A percentile compares a stretch with the other conserved stretches of the same genome.
Conservation (phyloP, 2,113 vertebrate species). For the Numida meleagris region DNA sequence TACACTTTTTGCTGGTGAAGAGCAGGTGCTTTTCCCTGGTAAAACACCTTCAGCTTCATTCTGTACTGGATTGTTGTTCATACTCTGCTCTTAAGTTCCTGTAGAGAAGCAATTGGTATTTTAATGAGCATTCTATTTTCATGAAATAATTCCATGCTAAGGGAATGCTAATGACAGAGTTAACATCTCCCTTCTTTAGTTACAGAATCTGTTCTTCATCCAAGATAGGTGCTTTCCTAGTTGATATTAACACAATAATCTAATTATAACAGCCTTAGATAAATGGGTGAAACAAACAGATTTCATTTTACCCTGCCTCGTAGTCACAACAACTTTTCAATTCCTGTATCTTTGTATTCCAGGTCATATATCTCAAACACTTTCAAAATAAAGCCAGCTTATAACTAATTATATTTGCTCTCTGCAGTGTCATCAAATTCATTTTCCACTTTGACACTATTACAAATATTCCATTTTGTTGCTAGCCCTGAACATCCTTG, state of each 20-base stretch:
- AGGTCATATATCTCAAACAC: conserved; percentile 20
- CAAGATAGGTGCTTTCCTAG: background rate
- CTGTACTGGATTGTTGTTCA: background rate
- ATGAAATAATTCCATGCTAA: background rate
- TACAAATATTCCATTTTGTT: conserved; percentile 35
- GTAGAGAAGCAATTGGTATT: background rate
- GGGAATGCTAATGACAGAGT: background rate
- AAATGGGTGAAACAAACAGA: conserved; percentile 1
- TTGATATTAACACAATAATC: conserved; percentile 16
- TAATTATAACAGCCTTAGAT: background rate
- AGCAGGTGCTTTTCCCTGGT: background rate
- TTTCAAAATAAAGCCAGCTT: conserved; percentile 40
- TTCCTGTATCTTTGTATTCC: conserved; percentile 23
- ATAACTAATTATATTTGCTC: conserved; percentile 51
- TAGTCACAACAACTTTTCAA: background rate
- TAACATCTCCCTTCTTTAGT: background rate
- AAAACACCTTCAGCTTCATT: background rate
- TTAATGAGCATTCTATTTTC: background rate
- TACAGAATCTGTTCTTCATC: background rate
- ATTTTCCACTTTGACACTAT: conserved; percentile 45
- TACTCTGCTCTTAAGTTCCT: background rate
- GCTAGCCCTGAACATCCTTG: conserved; percentile 23
- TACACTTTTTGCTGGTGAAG: background rate
- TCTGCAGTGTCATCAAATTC: conserved; percentile 28
- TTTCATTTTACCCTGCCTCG: background rate